phyloP scores from a whole-genome alignment of 1,140 invertebrate species.

The Colletes gigas region DNA sequence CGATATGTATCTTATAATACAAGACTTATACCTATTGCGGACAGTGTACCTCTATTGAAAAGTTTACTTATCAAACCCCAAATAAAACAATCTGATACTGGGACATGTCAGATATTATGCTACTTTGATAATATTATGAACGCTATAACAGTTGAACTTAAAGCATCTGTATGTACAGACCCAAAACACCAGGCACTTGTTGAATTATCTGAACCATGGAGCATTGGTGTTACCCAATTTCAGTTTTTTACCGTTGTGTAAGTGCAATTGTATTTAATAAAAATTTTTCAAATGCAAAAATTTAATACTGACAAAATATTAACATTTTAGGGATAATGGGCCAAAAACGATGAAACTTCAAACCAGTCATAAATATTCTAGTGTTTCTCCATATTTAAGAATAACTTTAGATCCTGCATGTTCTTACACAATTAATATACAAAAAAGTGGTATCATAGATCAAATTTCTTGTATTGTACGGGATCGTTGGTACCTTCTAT shows the following conservation, averaged over 20 bases:
- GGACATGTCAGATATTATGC: slow-evolving; percentile 71
- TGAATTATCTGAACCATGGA: slow-evolving; percentile 85
- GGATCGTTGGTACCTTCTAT: slow-evolving; percentile 75
- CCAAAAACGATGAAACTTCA: slow-evolving; percentile 80
- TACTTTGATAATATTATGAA: slow-evolving; percentile 61
- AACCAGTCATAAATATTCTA: slow-evolving; percentile 77
- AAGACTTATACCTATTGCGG: slow-evolving; percentile 56
- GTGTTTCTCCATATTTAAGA: slow-evolving; percentile 76
- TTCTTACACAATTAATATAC: slow-evolving; percentile 80
- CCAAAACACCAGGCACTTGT: slow-evolving; percentile 82
- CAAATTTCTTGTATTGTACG: slow-evolving; percentile 71
- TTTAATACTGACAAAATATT: not conserved
- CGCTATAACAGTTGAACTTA: slow-evolving; percentile 67
- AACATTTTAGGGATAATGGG: slow-evolving; percentile 75
- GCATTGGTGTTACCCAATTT: slow-evolving; percentile 82
- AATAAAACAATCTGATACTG: slow-evolving; percentile 51
- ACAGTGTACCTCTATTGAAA: slow-evolving; percentile 33
- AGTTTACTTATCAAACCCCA: slow-evolving; percentile 39
- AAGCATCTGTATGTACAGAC: slow-evolving; percentile 74
- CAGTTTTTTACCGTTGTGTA: slow-evolving; percentile 83
- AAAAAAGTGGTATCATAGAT: slow-evolving; percentile 69
- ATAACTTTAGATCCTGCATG: slow-evolving; percentile 84
- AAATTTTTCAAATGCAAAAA: not conserved
- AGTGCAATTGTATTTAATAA: slow-evolving; percentile 25
- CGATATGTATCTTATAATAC: slow-evolving; percentile 64